A percentile compares a stretch with the other conserved stretches of the same genome.
Evolutionary conservation across 2,888 invertebrate genomes (phyloP).

Genomic region (Andrena fulva): DNA sequence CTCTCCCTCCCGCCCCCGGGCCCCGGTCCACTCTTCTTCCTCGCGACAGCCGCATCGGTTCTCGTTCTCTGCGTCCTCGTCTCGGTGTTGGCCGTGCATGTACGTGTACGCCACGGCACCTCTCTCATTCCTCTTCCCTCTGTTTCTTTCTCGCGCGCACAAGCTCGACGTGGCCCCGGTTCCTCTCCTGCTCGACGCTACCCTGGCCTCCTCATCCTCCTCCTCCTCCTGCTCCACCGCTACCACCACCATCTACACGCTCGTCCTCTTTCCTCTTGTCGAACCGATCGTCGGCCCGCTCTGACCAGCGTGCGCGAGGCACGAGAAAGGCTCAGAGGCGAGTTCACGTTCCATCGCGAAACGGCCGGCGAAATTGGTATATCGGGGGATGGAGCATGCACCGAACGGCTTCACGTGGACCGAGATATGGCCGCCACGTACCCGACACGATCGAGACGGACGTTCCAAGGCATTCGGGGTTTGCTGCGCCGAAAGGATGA

Average conservation of each 20-base stretch:
- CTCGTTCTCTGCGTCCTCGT: slow-evolving; percentile 64
- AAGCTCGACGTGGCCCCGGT: slow-evolving; percentile 37
- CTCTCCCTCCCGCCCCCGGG: slow-evolving; percentile 2
- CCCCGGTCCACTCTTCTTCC: slow-evolving; percentile 52
- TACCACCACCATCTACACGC: slow-evolving; percentile 16
- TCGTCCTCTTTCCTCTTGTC: slow-evolving; percentile 12
- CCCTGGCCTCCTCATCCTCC: slow-evolving; percentile 5
- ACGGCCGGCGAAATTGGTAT: slow-evolving; percentile 66
- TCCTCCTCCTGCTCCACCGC: slow-evolving; percentile 5
- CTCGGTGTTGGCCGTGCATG: background rate
- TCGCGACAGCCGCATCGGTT: slow-evolving; percentile 71
- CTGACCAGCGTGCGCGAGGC: slow-evolving; percentile 44
- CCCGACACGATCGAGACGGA: slow-evolving; percentile 66
- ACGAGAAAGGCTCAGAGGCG: slow-evolving; percentile 55
- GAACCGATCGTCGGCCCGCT: slow-evolving; percentile 56
- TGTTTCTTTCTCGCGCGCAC: slow-evolving; percentile 35
- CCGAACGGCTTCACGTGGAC: slow-evolving; percentile 23
- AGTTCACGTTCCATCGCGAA: slow-evolving; percentile 71
- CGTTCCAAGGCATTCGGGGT: slow-evolving; percentile 64
- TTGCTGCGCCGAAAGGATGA: slow-evolving; percentile 67
- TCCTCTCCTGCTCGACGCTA: slow-evolving; percentile 40
- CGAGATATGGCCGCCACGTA: slow-evolving; percentile 56
- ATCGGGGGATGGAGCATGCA: slow-evolving; percentile 63
- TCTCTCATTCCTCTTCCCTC: slow-evolving; percentile 34
- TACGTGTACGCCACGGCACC: slow-evolving; percentile 33